Percentiles rank a stretch among this genome's conserved stretches.
phyloP scores from a whole-genome alignment of 2,113 vertebrate species.

The Steatornis caripensis region DNA sequence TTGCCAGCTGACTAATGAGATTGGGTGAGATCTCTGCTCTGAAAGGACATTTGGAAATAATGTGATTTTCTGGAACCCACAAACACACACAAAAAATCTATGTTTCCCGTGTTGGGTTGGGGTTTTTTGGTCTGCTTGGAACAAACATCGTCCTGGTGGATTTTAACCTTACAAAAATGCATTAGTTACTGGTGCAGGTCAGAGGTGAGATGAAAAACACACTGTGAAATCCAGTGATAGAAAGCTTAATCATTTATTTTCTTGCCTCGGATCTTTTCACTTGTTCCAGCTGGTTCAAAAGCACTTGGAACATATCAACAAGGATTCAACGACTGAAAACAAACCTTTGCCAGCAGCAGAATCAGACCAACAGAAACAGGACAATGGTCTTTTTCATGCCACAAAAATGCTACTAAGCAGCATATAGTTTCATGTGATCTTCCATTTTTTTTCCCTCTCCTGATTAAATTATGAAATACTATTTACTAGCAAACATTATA shows the following conservation, averaged over 20 bases:
- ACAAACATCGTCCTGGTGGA: not conserved
- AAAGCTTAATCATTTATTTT: conserved; percentile 35
- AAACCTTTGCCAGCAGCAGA: conserved; percentile 8
- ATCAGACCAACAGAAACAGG: not conserved
- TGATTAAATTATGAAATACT: not conserved
- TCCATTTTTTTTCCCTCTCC: not conserved
- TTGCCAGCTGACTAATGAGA: conserved; percentile 41
- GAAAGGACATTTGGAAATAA: not conserved
- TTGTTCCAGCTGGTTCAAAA: conserved; percentile 23
- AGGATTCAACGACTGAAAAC: not conserved
- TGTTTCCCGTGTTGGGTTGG: not conserved
- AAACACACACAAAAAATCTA: not conserved
- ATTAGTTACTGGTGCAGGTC: not conserved
- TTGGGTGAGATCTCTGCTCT: not conserved
- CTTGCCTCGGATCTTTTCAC: not conserved
- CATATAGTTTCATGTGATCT: not conserved
- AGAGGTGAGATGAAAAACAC: conserved; percentile 16
- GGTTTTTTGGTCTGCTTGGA: not conserved
- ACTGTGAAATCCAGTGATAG: conserved; percentile 8
- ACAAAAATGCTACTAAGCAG: conserved; percentile 6
- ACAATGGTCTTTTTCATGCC: conserved; percentile 54
- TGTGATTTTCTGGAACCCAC: not conserved
- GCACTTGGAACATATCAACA: not conserved
- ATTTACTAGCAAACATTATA: not conserved
- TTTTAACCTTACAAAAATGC: not conserved